These are phyloP conservation scores for Drosophila nigricruria DNA, from an alignment of 2,888 invertebrate species.

Conservation along the genomic window DNA sequence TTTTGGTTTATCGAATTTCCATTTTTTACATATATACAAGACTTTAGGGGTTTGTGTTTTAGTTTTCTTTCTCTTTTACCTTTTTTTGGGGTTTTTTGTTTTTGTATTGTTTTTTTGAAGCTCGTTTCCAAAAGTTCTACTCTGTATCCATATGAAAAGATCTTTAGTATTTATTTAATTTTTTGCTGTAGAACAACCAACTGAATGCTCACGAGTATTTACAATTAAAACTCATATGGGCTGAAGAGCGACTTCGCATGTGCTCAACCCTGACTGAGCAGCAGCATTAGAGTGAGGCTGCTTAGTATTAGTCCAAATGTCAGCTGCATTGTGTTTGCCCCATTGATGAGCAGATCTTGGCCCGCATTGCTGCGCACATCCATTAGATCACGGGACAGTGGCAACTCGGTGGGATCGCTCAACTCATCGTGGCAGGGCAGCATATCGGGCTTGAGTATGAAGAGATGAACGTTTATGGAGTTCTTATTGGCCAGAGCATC, in stretches of 20 bases:
- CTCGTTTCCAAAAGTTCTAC: slow-evolving; percentile 69
- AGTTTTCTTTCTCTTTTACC: slow-evolving; percentile 16
- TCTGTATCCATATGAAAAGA: slow-evolving; percentile 11
- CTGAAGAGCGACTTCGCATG: neutral
- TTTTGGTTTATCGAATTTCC: slow-evolving; percentile 52
- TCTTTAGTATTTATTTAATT: slow-evolving; percentile 26
- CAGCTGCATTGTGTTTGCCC: slow-evolving; percentile 21
- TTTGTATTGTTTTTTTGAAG: slow-evolving; percentile 52
- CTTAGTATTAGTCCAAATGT: slow-evolving; percentile 10
- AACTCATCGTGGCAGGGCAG: slow-evolving; percentile 88
- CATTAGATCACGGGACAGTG: slow-evolving; percentile 87
- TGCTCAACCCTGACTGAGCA: slow-evolving; percentile 44
- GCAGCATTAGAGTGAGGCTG: slow-evolving; percentile 7
- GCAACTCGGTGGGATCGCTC: slow-evolving; percentile 88
- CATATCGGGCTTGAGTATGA: slow-evolving; percentile 87
- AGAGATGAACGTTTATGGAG: slow-evolving; percentile 83
- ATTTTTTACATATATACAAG: slow-evolving; percentile 75
- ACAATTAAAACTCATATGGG: slow-evolving; percentile 59
- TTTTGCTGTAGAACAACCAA: slow-evolving; percentile 44
- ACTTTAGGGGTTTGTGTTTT: slow-evolving; percentile 41
- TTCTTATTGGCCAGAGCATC: slow-evolving; percentile 67
- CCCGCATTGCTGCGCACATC: slow-evolving; percentile 83
- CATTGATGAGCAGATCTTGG: slow-evolving; percentile 64
- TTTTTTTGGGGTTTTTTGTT: slow-evolving; percentile 17
- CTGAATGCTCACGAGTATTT: slow-evolving; percentile 63